Evolutionary conservation across 2,888 invertebrate genomes (phyloP).

Genomic region (Tridacna gigas): DNA sequence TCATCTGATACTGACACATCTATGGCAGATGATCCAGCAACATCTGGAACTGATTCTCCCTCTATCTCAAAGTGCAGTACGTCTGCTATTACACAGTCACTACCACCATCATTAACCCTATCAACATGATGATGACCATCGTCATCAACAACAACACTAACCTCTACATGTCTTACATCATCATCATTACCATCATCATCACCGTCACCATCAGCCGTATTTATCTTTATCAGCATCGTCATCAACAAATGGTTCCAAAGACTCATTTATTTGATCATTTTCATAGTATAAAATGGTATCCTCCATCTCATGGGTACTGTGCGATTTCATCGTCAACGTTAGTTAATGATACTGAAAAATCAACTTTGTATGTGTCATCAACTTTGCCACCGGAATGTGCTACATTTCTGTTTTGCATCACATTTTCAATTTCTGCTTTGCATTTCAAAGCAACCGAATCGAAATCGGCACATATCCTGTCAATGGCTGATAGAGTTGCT

Average conservation of each 20-base stretch:
- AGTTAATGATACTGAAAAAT: background rate
- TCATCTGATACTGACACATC: too few species aligned
- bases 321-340: conserved; percentile 13
- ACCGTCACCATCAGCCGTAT: background rate
- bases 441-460: background rate
- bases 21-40: too few species aligned
- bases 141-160: background rate
- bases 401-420: too few species aligned
- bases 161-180: background rate
- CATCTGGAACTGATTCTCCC: too few species aligned
- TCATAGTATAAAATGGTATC: conserved; percentile 18
- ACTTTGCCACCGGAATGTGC: too few species aligned
- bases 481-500: conserved; percentile 19
- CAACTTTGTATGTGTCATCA: too few species aligned
- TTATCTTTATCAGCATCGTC: background rate
- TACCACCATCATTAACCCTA: too few species aligned
- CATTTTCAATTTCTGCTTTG: too few species aligned
- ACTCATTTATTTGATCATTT: background rate
- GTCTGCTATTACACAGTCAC: too few species aligned
- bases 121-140: background rate
- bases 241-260: background rate
- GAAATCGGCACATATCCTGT: conserved; percentile 21
- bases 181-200: background rate
- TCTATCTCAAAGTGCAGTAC: too few species aligned
- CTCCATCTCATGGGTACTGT: conserved; percentile 4